These are phyloP conservation scores for Cheilosia soror DNA, from an alignment of 2,888 invertebrate species.

Conservation along the genomic window DNA sequence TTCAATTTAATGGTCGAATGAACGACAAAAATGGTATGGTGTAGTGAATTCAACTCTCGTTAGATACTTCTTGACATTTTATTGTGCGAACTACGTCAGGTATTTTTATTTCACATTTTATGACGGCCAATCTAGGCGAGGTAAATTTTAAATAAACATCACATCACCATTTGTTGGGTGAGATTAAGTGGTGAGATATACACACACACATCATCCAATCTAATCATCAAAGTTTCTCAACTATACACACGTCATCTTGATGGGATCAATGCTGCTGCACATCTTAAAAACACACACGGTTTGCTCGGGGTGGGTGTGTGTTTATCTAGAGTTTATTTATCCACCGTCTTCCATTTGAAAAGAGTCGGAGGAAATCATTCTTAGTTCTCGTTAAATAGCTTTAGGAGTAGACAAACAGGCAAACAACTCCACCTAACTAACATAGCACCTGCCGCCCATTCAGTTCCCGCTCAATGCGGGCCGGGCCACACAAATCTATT, in stretches of 20 bases:
- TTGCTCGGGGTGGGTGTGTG: slow-evolving; percentile 48
- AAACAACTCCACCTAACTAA: slow-evolving; percentile 60
- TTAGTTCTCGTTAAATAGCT: slow-evolving; percentile 67
- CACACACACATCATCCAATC: slow-evolving; percentile 44
- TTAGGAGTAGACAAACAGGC: slow-evolving; percentile 51
- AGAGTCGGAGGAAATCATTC: slow-evolving; percentile 38
- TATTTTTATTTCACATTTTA: neutral
- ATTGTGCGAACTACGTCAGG: slow-evolving; percentile 40
- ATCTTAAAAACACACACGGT: slow-evolving; percentile 16
- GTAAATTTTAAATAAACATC: slow-evolving; percentile 66
- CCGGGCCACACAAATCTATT: slow-evolving; percentile 59
- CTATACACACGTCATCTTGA: slow-evolving; percentile 43
- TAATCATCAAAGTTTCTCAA: slow-evolving; percentile 38
- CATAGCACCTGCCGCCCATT: slow-evolving; percentile 68
- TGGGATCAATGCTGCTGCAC: slow-evolving; percentile 38
- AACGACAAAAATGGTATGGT: slow-evolving; percentile 23
- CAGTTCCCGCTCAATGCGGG: slow-evolving; percentile 6
- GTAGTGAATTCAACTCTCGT: slow-evolving; percentile 1
- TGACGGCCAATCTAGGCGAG: slow-evolving; percentile 35
- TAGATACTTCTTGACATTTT: slow-evolving; percentile 52
- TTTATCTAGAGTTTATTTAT: slow-evolving; percentile 43
- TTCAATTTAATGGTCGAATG: slow-evolving; percentile 68
- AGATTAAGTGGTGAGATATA: slow-evolving; percentile 68
- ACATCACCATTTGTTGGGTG: slow-evolving; percentile 36
- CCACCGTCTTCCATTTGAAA: slow-evolving; percentile 28